A percentile compares a stretch with the other conserved stretches of the same genome.
phyloP scores from a whole-genome alignment of 2,797 vertebrate genomes.

The Lates japonicus region DNA sequence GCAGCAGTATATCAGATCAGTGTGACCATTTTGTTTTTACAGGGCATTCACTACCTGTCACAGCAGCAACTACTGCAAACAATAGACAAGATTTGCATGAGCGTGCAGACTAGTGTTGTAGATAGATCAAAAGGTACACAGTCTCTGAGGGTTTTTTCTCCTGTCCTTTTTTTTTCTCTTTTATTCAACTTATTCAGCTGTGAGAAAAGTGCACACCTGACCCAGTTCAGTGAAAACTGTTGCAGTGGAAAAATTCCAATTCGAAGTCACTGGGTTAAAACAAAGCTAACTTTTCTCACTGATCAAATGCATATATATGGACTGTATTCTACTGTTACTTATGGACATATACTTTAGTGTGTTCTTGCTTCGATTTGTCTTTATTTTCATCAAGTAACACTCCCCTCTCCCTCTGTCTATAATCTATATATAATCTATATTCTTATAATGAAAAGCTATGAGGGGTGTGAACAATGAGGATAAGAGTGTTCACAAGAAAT shows the following conservation, averaged over 20 bases:
- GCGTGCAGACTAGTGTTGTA: conserved; percentile 6
- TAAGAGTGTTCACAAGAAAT: neutral
- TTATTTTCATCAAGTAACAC: neutral
- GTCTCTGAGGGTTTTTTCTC: neutral
- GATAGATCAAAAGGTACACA: conserved; percentile 16
- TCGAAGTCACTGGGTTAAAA: neutral
- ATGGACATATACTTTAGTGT: neutral
- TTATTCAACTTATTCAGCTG: neutral
- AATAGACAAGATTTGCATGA: conserved; percentile 36
- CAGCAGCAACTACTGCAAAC: conserved; percentile 30
- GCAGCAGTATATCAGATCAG: conserved; percentile 31
- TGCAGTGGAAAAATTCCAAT: neutral
- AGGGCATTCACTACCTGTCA: conserved; percentile 40
- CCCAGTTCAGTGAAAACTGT: neutral
- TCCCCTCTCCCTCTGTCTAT: neutral
- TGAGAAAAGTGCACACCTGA: conserved; percentile 8
- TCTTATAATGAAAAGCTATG: neutral
- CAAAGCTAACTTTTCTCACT: neutral
- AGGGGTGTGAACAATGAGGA: neutral
- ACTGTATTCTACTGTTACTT: neutral
- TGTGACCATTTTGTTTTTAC: conserved; percentile 39
- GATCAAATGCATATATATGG: neutral
- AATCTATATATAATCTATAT: neutral
- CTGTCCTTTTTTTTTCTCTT: neutral
- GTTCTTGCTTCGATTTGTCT: neutral